Base-by-base conservation (phyloP, 2,113 vertebrate species). In the Cephalopterus ornatus region DNA sequence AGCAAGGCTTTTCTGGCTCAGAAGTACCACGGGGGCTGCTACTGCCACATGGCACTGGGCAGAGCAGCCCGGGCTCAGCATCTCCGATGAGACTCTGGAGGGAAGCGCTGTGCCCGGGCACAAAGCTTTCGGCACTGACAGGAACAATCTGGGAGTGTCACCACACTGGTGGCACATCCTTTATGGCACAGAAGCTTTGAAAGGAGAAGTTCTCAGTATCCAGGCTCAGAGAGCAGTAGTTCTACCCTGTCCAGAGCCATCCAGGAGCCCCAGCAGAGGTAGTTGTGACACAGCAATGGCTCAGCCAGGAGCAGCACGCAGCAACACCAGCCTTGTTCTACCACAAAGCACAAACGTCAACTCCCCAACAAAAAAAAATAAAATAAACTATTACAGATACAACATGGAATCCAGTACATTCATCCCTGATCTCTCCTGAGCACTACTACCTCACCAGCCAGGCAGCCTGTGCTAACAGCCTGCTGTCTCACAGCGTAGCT, bases 231-330 rank as follows among this genome's bases (percentile, higher is more conserved):
- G 16, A 76, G 66, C 9, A 5, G 70, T 67, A 61, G 63, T n/a
- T 61, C 83, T 66, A 83, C 55, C 67, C 89, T 11, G 7, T 50
- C 73, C 55, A 56, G 85, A 63, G 42, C 49, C 37, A 44, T 41
- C 79, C 72, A 53, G 59, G 61, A 83, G 58, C 26, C 22, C n/a
- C 0, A 1, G 62, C 35, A 95, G 96, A 98, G 98, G 98, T 96
- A 98, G 97, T 78, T 32, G 33, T 87, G 93, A 91, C 14, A 18
- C 1, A 8, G 89, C 75, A 44, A 77, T 13, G 26, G 67, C 88
- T 87, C 10, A 4, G 75, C 33, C 63, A 83, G 73, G 28, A 85
- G 74, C 82, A 70, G 89, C 47, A 35, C 0, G 24, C 68, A 49
- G 72, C 1, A 0, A 47, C 0, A 3, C 32, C 41, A 49, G 68